Conservation (phyloP, 2,797 vertebrate species). For the Tragelaphus eurycerus region DNA sequence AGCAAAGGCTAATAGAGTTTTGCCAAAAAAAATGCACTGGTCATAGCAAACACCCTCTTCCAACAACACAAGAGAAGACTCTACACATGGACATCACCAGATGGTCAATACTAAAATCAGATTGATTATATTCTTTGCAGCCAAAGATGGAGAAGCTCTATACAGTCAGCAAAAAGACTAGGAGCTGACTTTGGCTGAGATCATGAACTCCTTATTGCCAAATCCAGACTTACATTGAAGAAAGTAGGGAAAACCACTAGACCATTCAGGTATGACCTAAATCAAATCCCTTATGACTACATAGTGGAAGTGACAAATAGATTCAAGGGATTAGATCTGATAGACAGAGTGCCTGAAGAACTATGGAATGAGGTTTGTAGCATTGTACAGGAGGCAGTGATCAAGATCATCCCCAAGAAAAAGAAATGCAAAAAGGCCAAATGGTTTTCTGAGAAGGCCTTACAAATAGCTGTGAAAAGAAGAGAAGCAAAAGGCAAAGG, state of each 20-base stretch:
- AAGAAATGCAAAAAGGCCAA: background rate
- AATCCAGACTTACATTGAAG: background rate
- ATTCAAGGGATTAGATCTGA: background rate
- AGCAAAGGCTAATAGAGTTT: background rate
- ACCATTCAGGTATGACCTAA: background rate
- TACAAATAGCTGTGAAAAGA: background rate
- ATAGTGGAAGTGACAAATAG: background rate
- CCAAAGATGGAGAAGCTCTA: background rate
- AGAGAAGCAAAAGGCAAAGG: background rate
- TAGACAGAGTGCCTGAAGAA: background rate
- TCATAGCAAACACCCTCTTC: background rate
- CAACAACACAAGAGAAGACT: background rate
- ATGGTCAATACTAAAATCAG: background rate
- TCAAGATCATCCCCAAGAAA: background rate
- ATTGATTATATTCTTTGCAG: background rate
- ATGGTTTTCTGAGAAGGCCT: background rate
- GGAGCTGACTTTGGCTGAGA: background rate
- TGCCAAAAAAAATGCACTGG: background rate
- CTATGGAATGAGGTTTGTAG: rapidly evolving
- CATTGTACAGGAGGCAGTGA: background rate
- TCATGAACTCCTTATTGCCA: background rate
- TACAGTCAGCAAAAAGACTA: background rate
- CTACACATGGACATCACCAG: background rate
- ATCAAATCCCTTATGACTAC: background rate
- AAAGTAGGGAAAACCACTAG: background rate